Evolutionary conservation across 30 jellyfish, hydroid and myxozoan species (phyloP).

Genomic region (Rhopilema esculentum): DNA sequence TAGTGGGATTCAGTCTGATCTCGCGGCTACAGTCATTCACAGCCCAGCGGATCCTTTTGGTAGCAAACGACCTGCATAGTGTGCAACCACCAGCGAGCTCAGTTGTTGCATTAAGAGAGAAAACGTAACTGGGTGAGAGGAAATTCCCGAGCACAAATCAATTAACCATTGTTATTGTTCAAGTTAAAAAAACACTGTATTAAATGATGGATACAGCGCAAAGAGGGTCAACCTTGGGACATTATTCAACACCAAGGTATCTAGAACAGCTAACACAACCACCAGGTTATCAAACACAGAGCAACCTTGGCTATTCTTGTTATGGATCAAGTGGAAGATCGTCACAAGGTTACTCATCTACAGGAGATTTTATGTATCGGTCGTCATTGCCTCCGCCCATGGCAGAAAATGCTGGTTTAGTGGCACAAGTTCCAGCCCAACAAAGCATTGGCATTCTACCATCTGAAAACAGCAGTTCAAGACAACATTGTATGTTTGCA

Average conservation of each 20-base stretch:
- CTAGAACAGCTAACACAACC: slow-evolving; percentile 85
- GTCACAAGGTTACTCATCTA: slow-evolving; percentile 57
- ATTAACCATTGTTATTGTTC: slow-evolving; percentile 3
- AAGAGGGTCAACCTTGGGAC: slow-evolving; percentile 97
- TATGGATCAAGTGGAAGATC: slow-evolving; percentile 74
- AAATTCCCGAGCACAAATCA: neutral
- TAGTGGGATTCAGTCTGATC: slow-evolving; percentile 59
- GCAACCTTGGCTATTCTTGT: slow-evolving; percentile 65
- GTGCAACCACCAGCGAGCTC: slow-evolving; percentile 65
- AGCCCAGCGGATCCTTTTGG: slow-evolving; percentile 67
- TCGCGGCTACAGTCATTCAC: slow-evolving; percentile 66
- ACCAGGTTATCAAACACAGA: slow-evolving; percentile 69
- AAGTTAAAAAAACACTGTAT: neutral
- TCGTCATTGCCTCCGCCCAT: slow-evolving; percentile 83
- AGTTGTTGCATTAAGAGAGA: slow-evolving; percentile 39
- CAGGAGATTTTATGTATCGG: slow-evolving; percentile 71
- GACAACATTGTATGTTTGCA: slow-evolving; percentile 98
- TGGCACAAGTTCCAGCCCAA: slow-evolving; percentile 81
- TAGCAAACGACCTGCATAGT: slow-evolving; percentile 41
- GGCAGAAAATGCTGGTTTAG: slow-evolving; percentile 68
- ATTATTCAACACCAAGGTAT: slow-evolving; percentile 85
- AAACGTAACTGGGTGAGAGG: slow-evolving; percentile 14
- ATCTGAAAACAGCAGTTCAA: slow-evolving; percentile 84
- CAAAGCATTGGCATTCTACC: slow-evolving; percentile 69
- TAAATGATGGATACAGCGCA: slow-evolving; percentile 82